Evolutionary conservation across 2,113 vertebrate genomes (phyloP), one percentile per base, ranked within the genome.

Genomic region (Labeo catla): DNA sequence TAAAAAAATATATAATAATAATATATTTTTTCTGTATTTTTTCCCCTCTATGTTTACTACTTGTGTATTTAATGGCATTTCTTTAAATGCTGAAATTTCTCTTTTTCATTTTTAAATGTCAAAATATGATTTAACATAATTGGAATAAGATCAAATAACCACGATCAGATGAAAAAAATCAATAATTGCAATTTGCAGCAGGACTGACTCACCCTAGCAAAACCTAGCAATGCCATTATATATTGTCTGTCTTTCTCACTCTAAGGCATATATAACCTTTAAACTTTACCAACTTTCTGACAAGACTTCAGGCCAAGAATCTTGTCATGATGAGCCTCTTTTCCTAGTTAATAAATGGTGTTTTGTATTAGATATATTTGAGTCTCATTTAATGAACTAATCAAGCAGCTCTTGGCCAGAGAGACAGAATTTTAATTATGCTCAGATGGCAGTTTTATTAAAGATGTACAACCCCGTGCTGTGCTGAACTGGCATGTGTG

Each of bases 401-500:
- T 72, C 68, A 72, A 72, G 68, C 16, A n/a, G 8, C 8, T 43
- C 15, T 43, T 72, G 16, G 36, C 36, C 39, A 72, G 68, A 21
- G 36, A 72, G 36, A 16, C 21, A 28, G 45, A 76, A 52, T 77
- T 77, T 54, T 50, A 77, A 77, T 77, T 77, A 52, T 77, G 49
- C 3, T 16, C 45, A 16, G 11, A 50, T 34, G 13, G 23, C 45
- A 50, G 49, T 76, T 76, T 76, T 76, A 28, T 16, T 28, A 52
- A 43, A 43, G 10, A 34, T 77, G 49, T 77, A 34, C 49, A 36
- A 36, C 6, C 7, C 34, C 2, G 7, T 9, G 47, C 23, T 16
- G 4, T 50, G 45, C 0, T 23, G 12, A 49, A 49, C n/a, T 21
- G 6, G 47, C 3, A 12, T 76, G n/a, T 28, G 6, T 77, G 10